phyloP scores from a whole-genome alignment of 2,888 invertebrate genomes.

The Drosophila affinis region DNA sequence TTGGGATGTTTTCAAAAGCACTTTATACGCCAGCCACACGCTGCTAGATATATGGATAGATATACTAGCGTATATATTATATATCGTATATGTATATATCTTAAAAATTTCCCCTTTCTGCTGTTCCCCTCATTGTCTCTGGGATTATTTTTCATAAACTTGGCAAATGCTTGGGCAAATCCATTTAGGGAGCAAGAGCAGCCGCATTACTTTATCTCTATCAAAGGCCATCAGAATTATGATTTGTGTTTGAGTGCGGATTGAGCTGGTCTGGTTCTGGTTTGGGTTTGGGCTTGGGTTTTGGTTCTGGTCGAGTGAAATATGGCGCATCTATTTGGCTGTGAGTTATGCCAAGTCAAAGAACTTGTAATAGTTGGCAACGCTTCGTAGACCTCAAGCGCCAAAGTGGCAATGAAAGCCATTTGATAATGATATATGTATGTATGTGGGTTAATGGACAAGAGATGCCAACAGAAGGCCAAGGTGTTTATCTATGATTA shows the following conservation, averaged over 20 bases:
- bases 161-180: constrained; percentile 80
- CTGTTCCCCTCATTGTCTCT: constrained; percentile 29
- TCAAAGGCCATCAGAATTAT: constrained; percentile 63
- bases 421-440: constrained; percentile 40
- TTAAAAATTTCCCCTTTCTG: constrained; percentile 8
- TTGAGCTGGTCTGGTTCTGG: constrained; percentile 9
- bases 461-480: background rate
- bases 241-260: constrained; percentile 66
- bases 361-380: constrained; percentile 31
- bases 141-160: constrained; percentile 79
- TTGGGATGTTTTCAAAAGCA: constrained; percentile 74
- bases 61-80: constrained; percentile 13
- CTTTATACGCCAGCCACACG: constrained; percentile 74
- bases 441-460: constrained; percentile 26
- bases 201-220: constrained; percentile 80
- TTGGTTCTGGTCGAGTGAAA: background rate
- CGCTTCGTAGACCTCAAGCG: constrained; percentile 36
- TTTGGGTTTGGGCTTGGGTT: background rate
- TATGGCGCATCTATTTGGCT: constrained; percentile 4
- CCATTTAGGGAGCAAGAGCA: constrained; percentile 71
- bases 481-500: no score
- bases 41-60: constrained; percentile 60
- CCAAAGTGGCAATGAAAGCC: constrained; percentile 40
- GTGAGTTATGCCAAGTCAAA: constrained; percentile 39
- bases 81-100: constrained; percentile 6